Conservation (phyloP, 2,113 vertebrate species). For the Atrichornis clamosus region DNA sequence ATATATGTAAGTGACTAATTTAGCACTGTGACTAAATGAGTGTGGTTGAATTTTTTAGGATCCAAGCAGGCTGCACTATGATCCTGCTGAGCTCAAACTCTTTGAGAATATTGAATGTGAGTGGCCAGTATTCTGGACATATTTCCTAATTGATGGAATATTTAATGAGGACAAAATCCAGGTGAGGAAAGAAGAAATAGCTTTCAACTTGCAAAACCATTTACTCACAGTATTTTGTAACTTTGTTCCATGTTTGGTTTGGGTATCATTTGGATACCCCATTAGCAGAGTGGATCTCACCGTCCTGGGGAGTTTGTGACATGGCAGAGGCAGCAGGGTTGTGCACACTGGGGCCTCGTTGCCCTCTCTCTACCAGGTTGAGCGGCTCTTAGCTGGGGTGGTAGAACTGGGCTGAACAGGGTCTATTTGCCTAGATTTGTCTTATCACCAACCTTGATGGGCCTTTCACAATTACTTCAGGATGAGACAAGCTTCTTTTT, state of each 20-base stretch:
- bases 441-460: neutral
- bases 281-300: neutral
- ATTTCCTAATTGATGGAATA: slow-evolving; percentile 92
- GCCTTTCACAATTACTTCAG: neutral
- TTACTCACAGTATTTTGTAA: neutral
- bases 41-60: slow-evolving; percentile 77
- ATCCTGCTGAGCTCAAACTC: slow-evolving; percentile 95
- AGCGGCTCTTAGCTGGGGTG: neutral
- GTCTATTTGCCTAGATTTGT: neutral
- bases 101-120: slow-evolving; percentile 99
- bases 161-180: slow-evolving; percentile 88
- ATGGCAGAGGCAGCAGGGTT: neutral
- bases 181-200: slow-evolving; percentile 71
- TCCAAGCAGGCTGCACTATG: slow-evolving; percentile 91
- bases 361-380: neutral
- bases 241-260: neutral
- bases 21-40: neutral
- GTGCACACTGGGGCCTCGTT: neutral
- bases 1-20: neutral
- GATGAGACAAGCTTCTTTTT: neutral
- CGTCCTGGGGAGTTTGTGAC: neutral
- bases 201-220: neutral
- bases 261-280: neutral
- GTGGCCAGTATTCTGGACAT: slow-evolving; percentile 98
- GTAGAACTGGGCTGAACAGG: neutral